These are phyloP conservation scores for Euglossa dilemma DNA, from an alignment of 1,140 invertebrate species.

Conservation along the genomic window DNA sequence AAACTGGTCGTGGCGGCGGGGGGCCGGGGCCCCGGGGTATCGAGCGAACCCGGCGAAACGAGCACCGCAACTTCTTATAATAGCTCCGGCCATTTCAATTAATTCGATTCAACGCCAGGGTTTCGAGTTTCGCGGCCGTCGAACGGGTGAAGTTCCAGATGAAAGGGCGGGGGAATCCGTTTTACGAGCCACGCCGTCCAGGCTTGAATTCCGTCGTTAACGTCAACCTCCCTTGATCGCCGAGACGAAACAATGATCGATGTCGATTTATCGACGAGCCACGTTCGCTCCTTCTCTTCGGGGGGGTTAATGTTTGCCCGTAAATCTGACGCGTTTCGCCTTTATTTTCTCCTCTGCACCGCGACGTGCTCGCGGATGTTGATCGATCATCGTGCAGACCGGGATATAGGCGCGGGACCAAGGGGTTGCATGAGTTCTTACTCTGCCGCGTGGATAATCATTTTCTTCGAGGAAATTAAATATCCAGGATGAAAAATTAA, in stretches of 20 bases:
- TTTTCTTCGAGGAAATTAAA: too few relatives aligned
- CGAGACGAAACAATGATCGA: constrained; percentile 50
- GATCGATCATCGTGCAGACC: neutral
- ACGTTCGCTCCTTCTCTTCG: neutral
- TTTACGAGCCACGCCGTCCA: constrained; percentile 28
- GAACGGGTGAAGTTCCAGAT: neutral
- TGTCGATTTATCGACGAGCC: constrained; percentile 31
- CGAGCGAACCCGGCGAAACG: constrained; percentile 39
- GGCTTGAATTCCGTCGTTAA: constrained; percentile 43
- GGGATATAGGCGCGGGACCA: too few relatives aligned
- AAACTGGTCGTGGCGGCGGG: constrained; percentile 38
- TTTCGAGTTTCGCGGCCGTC: constrained; percentile 36
- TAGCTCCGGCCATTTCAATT: constrained; percentile 59
- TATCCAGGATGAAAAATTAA: too few relatives aligned
- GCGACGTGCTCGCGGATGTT: neutral
- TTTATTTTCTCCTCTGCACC: neutral
- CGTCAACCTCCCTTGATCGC: constrained; percentile 34
- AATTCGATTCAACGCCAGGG: constrained; percentile 51
- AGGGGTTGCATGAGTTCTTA: neutral
- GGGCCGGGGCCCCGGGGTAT: neutral
- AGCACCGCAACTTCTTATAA: constrained; percentile 46
- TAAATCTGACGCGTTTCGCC: constrained; percentile 3
- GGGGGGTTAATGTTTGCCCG: neutral
- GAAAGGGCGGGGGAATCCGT: neutral
- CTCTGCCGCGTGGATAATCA: too few relatives aligned